A percentile compares a stretch with the other conserved stretches of the same genome.
Conservation (phyloP, 2,797 vertebrate species). For the Peromyscus nudipes region DNA sequence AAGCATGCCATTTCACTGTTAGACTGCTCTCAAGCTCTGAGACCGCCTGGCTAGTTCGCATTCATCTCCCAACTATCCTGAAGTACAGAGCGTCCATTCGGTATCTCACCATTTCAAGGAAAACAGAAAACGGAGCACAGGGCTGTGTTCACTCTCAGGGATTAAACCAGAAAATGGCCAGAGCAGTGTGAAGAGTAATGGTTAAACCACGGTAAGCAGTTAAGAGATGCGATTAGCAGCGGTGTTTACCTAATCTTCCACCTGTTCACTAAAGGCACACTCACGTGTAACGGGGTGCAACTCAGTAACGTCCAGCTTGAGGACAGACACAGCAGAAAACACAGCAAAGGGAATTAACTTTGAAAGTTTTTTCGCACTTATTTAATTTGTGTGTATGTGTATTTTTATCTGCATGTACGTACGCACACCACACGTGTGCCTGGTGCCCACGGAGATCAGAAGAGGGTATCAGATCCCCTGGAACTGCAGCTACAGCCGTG, state of each 20-base stretch:
- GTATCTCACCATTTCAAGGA: constrained; percentile 48
- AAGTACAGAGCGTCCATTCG: not conserved
- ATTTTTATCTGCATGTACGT: not conserved
- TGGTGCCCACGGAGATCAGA: not conserved
- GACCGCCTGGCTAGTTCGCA: not conserved
- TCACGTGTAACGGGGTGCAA: not conserved
- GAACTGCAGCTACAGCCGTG: not conserved
- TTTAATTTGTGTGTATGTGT: not conserved
- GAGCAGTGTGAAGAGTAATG: not conserved
- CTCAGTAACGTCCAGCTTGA: constrained; percentile 26
- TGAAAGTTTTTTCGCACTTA: not conserved
- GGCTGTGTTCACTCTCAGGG: not conserved
- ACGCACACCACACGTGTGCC: not conserved
- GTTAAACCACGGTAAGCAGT: not conserved
- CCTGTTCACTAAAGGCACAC: constrained; percentile 3
- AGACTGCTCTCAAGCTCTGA: constrained; percentile 24
- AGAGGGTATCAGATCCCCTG: too few relatives aligned
- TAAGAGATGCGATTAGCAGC: constrained; percentile 28
- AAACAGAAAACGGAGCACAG: constrained; percentile 47
- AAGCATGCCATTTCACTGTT: not conserved
- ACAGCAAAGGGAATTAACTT: not conserved
- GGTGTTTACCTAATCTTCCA: constrained; percentile 27
- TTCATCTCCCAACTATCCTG: not conserved
- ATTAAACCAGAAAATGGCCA: constrained; percentile 34
- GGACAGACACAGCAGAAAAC: not conserved